Evolutionary conservation across 2,888 invertebrate species (phyloP), one percentile per base, ranked within the genome.

Genomic region (Pardosa pseudoannulata): DNA sequence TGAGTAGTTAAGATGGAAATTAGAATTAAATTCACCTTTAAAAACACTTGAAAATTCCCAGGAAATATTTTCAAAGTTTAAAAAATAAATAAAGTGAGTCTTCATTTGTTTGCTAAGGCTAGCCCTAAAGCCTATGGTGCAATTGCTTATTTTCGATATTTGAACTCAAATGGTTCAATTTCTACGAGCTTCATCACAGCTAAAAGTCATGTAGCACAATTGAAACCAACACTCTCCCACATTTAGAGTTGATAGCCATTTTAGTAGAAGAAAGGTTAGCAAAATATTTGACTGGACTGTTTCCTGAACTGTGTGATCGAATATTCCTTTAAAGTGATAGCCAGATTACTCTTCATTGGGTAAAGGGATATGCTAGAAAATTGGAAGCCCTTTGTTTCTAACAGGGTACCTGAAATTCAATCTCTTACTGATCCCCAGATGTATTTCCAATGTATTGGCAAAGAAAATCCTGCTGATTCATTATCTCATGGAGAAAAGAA

Each of bases 301-400:
- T 64, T 64, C 64, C 64, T 28, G 64, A 64, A 64, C 1, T 64
- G 1, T 19, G 27, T 0, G 0, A 27, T 11, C 64, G 28, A 64
- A 64, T 29, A 64, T 64, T 64, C 28, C 1, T 64, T 64, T 64
- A 1, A 1, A 64, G 64, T 64, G 64, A 64, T 16, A 50, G 50
- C 50, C 50, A 50, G 19, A 50, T 50, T 19, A 50, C 50, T 50
- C 16, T 50, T 16, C 50, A 50, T 9, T 50, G 50, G 50, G 19
- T 50, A 16, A 50, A 50, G 19, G 50, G 36, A 5, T 64, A 28
- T 29, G 28, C 29, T 23, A 6, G 27, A 64, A 19, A n/a, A 64
- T 29, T 64, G 64, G 64, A 64, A 27, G 1, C 64, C 64, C 11
- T 64, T 2, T 64, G 64, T 64, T 3, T 64, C 64, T n/a, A 64